Base-by-base conservation (phyloP, 35 echinoderm and acorn worm genomes). In the Chiridota heheva region DNA sequence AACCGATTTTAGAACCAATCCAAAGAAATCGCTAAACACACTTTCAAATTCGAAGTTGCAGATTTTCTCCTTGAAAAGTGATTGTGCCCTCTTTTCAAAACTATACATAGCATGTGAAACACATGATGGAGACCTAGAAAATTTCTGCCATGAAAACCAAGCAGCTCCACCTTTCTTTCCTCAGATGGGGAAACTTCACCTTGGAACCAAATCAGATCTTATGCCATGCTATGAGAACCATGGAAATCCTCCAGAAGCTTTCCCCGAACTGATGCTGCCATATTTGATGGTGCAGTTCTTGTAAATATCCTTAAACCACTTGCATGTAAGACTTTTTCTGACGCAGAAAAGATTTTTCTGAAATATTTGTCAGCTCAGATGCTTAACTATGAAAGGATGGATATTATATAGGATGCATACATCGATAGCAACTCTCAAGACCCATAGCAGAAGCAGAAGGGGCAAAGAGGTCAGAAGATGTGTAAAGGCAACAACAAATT, bases 111-210 rank as follows among this genome's bases (percentile, higher is more conserved):
- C 1, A 12, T 13, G 61, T 65, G 20, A 65, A 31, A 65, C 61
- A 65, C 20, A 31, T 24, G 61, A 65, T 10, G 61, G 61, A 12
- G 61, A 65, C 42, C 12, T 2, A 5, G 13, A 60, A 33, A 28
- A 58, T 25, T 78, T 56, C 60, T 2, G 7, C 28, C 20, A 78
- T 39, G 74, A 59, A 60, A 78, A 78, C 22, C 74, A 78, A 36
- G 30, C 45, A 17, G 2, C 5, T 59, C 74, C 74, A 6, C 51
- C 46, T 17, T 56, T 36, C 5, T 25, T 59, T 22, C 60, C 74
- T 47, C 3, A 27, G 5, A 60, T 31, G 8, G 2, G 59, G 58
- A 44, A 37, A 36, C 61, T 13, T 65, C 7, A 27, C 20, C 17
- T 36, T 4, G 34, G 78, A 8, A 67, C 60, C 29, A 82, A 41